A percentile compares a stretch with the other conserved stretches of the same genome.
Conservation (phyloP, 2,888 invertebrate species). For the Drosophila meridiana region DNA sequence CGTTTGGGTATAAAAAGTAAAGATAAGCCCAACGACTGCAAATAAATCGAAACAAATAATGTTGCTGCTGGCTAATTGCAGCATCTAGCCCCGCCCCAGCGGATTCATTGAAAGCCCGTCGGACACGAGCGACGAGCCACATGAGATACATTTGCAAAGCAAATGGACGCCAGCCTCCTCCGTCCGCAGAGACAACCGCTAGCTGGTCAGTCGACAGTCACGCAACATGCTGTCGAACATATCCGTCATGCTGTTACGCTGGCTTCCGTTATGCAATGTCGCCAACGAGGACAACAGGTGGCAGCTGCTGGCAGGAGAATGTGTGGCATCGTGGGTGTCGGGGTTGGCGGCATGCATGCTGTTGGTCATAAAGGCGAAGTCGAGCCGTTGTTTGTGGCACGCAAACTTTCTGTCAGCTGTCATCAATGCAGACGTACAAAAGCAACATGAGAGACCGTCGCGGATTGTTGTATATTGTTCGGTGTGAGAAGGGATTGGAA, state of each 20-base stretch:
- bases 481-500: background rate
- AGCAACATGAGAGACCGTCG: conserved; percentile 42
- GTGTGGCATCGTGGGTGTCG: background rate
- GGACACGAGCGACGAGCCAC: conserved; percentile 15
- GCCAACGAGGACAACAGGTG: conserved; percentile 78
- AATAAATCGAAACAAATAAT: conserved; percentile 70
- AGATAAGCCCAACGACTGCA: conserved; percentile 79
- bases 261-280: conserved; percentile 67
- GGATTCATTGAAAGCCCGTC: conserved; percentile 43
- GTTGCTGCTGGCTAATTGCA: conserved; percentile 69
- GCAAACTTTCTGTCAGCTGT: conserved; percentile 79
- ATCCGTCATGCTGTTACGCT: conserved; percentile 60
- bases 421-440: conserved; percentile 69
- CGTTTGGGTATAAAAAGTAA: conserved; percentile 82
- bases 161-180: conserved; percentile 50
- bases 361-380: conserved; percentile 39
- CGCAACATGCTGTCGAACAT: conserved; percentile 83
- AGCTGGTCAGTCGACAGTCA: conserved; percentile 38
- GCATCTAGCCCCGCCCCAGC: conserved; percentile 15
- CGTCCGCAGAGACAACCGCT: conserved; percentile 14
- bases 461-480: conserved; percentile 19
- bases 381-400: conserved; percentile 58
- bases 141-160: conserved; percentile 71
- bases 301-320: conserved; percentile 60
- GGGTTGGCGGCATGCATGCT: conserved; percentile 16